Conservation (phyloP, 2,113 vertebrate species). For the Oreochromis niloticus region DNA sequence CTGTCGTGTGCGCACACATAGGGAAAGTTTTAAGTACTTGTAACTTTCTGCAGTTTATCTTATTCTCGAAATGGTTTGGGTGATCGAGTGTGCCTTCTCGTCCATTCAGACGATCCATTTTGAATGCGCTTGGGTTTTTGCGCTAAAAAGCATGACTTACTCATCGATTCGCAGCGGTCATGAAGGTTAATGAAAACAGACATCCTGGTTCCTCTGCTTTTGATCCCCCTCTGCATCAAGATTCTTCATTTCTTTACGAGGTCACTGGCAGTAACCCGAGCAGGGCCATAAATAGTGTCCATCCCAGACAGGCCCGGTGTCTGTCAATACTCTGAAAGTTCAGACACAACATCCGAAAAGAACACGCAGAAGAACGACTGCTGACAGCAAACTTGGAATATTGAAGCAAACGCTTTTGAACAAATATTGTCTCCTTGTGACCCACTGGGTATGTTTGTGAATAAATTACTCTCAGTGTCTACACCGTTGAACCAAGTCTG, state of each 20-base stretch:
- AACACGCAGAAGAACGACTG: not conserved
- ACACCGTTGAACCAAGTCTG: not conserved
- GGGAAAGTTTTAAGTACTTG: not conserved
- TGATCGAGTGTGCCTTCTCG: not conserved
- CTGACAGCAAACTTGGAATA: constrained; percentile 6
- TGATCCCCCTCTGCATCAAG: constrained; percentile 31
- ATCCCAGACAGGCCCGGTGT: constrained; percentile 53
- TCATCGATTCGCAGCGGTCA: constrained; percentile 43
- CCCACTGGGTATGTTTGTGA: not conserved
- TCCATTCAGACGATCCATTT: not conserved
- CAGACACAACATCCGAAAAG: constrained; percentile 57
- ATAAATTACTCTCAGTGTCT: not conserved
- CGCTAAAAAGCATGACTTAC: not conserved
- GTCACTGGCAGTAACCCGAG: constrained; percentile 63
- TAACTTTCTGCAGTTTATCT: not conserved
- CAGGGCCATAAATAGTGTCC: constrained; percentile 68
- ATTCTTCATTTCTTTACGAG: constrained; percentile 62
- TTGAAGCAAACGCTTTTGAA: not conserved
- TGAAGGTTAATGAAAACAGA: constrained; percentile 57
- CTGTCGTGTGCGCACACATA: not conserved
- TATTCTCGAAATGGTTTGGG: not conserved
- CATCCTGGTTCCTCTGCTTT: constrained; percentile 51
- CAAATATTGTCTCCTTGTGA: not conserved
- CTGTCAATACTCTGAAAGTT: constrained; percentile 63
- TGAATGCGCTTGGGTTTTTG: not conserved